Evolutionary conservation across 2,888 invertebrate genomes (phyloP), one percentile per base, ranked within the genome.

Genomic region (Drosophila paracracens): DNA sequence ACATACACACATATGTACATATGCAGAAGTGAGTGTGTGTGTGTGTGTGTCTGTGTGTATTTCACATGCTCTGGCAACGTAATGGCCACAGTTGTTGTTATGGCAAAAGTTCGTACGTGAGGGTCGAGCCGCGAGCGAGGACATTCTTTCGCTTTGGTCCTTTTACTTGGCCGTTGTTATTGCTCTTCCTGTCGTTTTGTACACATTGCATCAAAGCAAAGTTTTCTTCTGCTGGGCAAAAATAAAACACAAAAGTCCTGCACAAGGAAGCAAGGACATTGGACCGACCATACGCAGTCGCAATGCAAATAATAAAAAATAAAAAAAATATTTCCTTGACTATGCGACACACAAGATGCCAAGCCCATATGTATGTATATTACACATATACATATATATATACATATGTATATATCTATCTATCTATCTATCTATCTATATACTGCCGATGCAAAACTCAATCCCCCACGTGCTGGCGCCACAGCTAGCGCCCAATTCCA

Each of bases 61-160:
- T 61, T 70, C 84, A 88, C 81, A 88, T 85, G 80, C 74, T 76
- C 71, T 78, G 71, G 78, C 79, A 74, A 63, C 76, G 89, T 87
- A 87, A 89, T 89, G 91, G 88, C 90, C 88, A 88, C 86, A 90
- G 89, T 89, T 88, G 89, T 89, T 91, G 87, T 90, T 90, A 91
- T 88, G 82, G 89, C 83, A 83, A 89, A 88, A 87, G 90, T 87
- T 87, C 76, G 79, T 88, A 90, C 88, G 91, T 88, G 88, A 88
- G 89, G 88, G 89, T 89, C 90, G 89, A 85, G 79, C 75, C 81
- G 70, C 79, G 63, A 72, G 81, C 88, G 88, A 81, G 86, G 82
- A 74, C 79, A 85, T 81, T 83, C 81, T 82, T 89, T 85, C 61
- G 73, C 70, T 59, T 73, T 75, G 75, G 85, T 85, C 81, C 36